Evolutionary conservation across 2,888 invertebrate species (phyloP), one percentile per base, ranked within the genome.

Genomic region (Cryptocephalus moraei): DNA sequence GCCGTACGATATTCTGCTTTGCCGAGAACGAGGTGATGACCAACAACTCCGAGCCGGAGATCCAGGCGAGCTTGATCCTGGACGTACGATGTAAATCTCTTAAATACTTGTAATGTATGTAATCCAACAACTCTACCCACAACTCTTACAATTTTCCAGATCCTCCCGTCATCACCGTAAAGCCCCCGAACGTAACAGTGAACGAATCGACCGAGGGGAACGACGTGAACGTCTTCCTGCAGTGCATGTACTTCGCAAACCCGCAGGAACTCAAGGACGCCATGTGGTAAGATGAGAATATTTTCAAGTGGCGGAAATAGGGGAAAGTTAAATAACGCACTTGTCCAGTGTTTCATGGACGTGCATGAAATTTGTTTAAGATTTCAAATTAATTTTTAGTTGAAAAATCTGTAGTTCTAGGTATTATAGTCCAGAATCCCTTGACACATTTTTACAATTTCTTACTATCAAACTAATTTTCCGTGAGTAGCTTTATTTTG

Each of bases 41-140:
- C 54, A 76, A 81, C 48, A 81, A 84, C 53, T 78, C 81, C 39
- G 85, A 88, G 60, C 82, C 84, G 47, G 86, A 90, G 2, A 77
- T 91, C 67, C 78, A 83, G 54, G 80, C 82, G 33, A 79, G 79
- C 8, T 74, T 81, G 39, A 80, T 80, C 40, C 74, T 92, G 50
- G 87, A 90, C 71, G 89, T 93, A 50, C 79, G 87, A 73, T 92
- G 92, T 93, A 80, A 85, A 91, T 82, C 13, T 31, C n/a, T 43
- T 22, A n/a, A 41, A 13, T 33, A 11, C 22, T 12, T 6, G 22
- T 9, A 9, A 32, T 22, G 11, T 31, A 44, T 9, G 9, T 8
- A 33, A 34, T 34, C 11, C 10, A 9, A 11, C 39, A 11, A 39
- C 12, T 39, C 12, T 11, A 11, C 8, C 8, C 10, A 39, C 10